A percentile compares a stretch with the other conserved stretches of the same genome.
phyloP scores from a whole-genome alignment of 2,113 vertebrate genomes.

The Glareola pratincola region DNA sequence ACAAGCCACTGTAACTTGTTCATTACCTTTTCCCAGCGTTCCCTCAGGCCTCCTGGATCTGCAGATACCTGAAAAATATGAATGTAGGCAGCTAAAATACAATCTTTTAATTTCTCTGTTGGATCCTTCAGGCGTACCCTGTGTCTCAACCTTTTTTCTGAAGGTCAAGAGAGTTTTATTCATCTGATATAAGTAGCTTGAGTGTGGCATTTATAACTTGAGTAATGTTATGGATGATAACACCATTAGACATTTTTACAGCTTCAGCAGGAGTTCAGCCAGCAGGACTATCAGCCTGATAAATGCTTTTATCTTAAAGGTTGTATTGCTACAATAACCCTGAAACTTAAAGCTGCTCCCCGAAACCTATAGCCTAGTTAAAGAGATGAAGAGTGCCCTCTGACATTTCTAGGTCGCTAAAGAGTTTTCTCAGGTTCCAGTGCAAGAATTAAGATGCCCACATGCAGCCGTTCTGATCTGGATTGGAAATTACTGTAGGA shows the following conservation, averaged over 20 bases:
- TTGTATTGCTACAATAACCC: conserved; percentile 39
- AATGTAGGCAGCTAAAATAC: background rate
- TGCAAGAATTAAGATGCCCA: background rate
- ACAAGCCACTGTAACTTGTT: background rate
- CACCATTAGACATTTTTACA: conserved; percentile 44
- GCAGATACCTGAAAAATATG: background rate
- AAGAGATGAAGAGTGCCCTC: conserved; percentile 14
- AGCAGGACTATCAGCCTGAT: conserved; percentile 52
- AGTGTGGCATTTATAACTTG: conserved; percentile 52
- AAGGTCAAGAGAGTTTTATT: conserved; percentile 54
- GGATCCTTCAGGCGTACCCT: background rate
- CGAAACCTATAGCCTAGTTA: conserved; percentile 23
- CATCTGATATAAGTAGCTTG: conserved; percentile 27
- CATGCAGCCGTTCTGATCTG: background rate
- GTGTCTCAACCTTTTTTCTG: conserved; percentile 36
- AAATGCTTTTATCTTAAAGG: conserved; percentile 58
- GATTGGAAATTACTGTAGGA: background rate
- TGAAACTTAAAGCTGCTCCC: conserved; percentile 25
- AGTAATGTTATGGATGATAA: conserved; percentile 56
- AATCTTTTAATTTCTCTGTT: background rate
- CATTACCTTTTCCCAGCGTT: background rate
- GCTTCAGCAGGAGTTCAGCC: conserved; percentile 55
- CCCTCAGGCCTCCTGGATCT: background rate
- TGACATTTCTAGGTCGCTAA: conserved; percentile 24
- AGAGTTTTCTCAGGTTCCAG: background rate